These are phyloP conservation scores for Nesogale talazaci DNA, from an alignment of 2,113 vertebrate species.

Conservation along the genomic window DNA sequence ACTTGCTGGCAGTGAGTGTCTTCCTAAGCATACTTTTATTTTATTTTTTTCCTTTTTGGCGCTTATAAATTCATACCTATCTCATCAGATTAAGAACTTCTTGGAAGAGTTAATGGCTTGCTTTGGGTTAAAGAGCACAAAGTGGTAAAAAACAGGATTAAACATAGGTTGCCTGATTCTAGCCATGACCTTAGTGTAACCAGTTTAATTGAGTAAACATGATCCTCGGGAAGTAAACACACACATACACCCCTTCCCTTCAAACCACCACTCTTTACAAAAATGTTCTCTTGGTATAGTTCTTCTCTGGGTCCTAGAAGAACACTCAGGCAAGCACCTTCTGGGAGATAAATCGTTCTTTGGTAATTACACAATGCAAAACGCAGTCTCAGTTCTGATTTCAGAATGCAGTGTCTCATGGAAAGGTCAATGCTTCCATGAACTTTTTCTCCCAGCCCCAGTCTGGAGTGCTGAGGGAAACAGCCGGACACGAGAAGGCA, in stretches of 20 bases:
- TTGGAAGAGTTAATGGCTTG: neutral
- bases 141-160: no score
- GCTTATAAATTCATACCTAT: neutral
- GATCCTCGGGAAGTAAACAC: neutral
- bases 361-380: neutral
- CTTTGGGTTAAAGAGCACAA: neutral
- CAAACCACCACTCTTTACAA: neutral
- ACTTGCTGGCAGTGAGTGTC: no score
- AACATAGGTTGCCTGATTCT: no score
- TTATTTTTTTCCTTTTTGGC: no score
- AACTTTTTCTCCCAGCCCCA: neutral
- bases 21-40: no score
- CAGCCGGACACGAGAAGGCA: neutral
- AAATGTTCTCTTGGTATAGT: neutral
- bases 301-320: neutral
- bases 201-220: neutral
- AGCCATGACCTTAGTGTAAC: neutral
- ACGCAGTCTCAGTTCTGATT: neutral
- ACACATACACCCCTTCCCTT: neutral
- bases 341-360: neutral
- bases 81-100: neutral
- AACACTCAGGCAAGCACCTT: neutral
- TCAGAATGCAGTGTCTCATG: neutral
- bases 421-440: neutral
- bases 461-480: neutral